Evolutionary conservation across 1,140 invertebrate genomes (phyloP), one percentile per base, ranked within the genome.

Genomic region (Hyphantria cunea): DNA sequence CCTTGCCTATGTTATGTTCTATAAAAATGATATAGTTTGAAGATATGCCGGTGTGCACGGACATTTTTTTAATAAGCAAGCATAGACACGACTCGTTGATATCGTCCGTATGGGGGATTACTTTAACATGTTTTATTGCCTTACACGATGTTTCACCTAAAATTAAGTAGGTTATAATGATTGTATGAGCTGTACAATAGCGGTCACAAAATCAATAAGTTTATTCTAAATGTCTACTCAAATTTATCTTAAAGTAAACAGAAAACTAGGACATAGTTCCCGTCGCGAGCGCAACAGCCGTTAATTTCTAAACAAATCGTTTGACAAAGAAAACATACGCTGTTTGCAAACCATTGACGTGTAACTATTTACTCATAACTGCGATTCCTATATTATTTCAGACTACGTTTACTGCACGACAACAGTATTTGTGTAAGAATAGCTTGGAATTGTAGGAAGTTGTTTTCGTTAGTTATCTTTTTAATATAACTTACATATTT

Each of bases 291-390:
- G 13, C 32, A 51, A 52, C 42, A 58, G 47, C 55, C 62, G 71
- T 68, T 70, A 72, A 78, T 74, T 67, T 61, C 66, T 67, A 52
- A 65, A 70, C 70, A 71, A 71, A 68, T 70, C 45, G 33, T 39
- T 42, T 52, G 68, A 76, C 70, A 75, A 70, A 72, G 66, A 72
- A 59, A 52, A 66, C 51, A 58, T 48, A 48, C n/a, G 50, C 55
- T 66, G 56, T 53, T 42, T 62, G 49, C 52, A 47, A 31, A 62
- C 64, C 52, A 67, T 60, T 63, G 63, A 65, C 64, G 66, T 67
- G 69, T 66, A 64, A 55, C 69, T 76, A 67, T 76, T 75, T 74
- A 76, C 73, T 67, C 55, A 59, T 58, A 58, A 42, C 42, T 52
- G 56, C 54, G 68, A 77, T 74, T 72, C 47, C 52, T 60, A 56